These are phyloP conservation scores for Lacanobia oleracea DNA, from an alignment of 2,888 invertebrate species.

Conservation along the genomic window DNA sequence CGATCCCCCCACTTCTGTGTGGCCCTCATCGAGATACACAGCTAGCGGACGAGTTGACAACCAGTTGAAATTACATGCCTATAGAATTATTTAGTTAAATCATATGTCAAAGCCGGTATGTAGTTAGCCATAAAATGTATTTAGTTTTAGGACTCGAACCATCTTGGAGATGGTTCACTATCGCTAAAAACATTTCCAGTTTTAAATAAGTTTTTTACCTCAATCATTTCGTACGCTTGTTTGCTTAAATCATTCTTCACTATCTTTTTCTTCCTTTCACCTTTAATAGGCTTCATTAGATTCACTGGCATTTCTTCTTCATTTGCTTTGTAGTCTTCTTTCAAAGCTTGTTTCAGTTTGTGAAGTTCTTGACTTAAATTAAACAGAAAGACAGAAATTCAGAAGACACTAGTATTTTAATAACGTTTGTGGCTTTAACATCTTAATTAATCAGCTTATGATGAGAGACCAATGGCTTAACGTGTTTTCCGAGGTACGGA, in stretches of 20 bases:
- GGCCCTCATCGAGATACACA: too few species aligned
- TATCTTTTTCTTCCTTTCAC: conserved; percentile 62
- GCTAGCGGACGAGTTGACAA: too few species aligned
- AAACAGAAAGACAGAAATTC: neutral
- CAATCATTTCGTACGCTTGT: conserved; percentile 70
- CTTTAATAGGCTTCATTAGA: conserved; percentile 66
- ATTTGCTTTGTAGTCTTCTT: conserved; percentile 76
- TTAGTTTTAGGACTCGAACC: too few species aligned
- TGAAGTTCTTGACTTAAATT: conserved; percentile 74
- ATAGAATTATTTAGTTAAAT: neutral
- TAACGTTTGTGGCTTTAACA: too few species aligned
- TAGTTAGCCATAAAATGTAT: too few species aligned
- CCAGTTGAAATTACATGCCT: neutral
- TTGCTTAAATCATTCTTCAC: conserved; percentile 62
- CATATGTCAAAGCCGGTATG: neutral
- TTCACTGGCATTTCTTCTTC: conserved; percentile 76
- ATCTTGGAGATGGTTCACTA: too few species aligned
- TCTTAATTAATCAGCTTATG: too few species aligned
- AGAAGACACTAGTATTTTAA: too few species aligned
- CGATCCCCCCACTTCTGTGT: too few species aligned
- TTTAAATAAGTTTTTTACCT: conserved; percentile 65
- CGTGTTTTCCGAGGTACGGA: too few species aligned
- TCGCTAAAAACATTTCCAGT: neutral
- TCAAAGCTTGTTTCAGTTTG: conserved; percentile 75
- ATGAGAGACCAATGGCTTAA: too few species aligned